Evolutionary conservation across 2,113 vertebrate genomes (phyloP).

Genomic region (Odontesthes bonariensis): DNA sequence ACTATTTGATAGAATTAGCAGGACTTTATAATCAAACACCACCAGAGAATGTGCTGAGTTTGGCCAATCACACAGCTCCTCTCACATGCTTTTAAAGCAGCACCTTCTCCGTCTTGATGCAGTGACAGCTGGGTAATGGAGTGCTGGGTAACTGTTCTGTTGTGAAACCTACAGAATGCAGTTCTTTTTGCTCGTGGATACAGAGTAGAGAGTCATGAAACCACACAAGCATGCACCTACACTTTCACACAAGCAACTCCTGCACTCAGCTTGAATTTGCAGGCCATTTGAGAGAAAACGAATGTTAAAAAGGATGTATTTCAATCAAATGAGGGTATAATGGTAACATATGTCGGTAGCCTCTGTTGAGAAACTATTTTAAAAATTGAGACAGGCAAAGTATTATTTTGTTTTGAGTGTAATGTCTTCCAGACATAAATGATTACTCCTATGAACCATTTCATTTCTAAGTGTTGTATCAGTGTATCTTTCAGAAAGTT

Average conservation of each 20-base stretch:
- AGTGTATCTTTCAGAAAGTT: conserved; percentile 64
- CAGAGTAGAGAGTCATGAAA: conserved; percentile 10
- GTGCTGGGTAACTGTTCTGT: background rate
- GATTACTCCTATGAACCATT: conserved; percentile 53
- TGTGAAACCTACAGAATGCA: background rate
- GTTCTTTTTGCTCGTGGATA: background rate
- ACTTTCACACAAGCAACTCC: conserved; percentile 23
- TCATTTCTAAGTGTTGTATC: conserved; percentile 70
- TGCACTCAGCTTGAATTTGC: conserved; percentile 16
- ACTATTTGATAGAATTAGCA: conserved; percentile 11
- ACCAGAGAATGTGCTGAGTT: conserved; percentile 20
- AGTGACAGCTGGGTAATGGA: conserved; percentile 37
- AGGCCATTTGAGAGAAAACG: conserved; percentile 12
- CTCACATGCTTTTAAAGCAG: conserved; percentile 18
- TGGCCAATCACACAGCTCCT: conserved; percentile 17
- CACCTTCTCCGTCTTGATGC: background rate
- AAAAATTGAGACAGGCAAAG: conserved; percentile 15
- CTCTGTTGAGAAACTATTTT: conserved; percentile 20
- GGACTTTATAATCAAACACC: background rate
- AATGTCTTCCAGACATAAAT: conserved; percentile 59
- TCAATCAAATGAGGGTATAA: conserved; percentile 16
- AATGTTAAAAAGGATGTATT: conserved; percentile 37
- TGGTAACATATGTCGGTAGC: conserved; percentile 20
- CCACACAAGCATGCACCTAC: conserved; percentile 1
- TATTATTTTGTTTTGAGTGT: conserved; percentile 26